Evolutionary conservation across 2,888 invertebrate genomes (phyloP).

Genomic region (Campoplex nolae): DNA sequence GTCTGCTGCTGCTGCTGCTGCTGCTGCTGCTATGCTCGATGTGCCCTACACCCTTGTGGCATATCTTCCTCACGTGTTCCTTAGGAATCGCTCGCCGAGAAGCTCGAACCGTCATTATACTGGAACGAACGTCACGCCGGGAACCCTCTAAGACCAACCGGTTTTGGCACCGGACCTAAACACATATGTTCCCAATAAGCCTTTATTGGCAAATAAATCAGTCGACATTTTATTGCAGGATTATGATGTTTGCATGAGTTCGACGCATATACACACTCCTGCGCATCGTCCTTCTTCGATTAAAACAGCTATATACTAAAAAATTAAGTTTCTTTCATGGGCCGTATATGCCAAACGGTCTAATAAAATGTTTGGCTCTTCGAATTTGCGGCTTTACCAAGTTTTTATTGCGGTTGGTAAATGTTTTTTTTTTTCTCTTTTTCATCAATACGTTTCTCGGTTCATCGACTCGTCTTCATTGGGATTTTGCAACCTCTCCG

Average conservation of each 20-base stretch:
- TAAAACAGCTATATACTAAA: not conserved
- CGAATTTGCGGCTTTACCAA: not conserved
- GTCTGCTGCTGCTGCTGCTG: conserved; percentile 18
- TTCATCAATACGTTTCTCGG: not conserved
- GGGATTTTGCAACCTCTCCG: not conserved
- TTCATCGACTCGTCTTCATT: not conserved
- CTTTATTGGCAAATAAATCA: conserved; percentile 82
- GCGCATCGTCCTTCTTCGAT: not conserved
- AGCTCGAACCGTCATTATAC: conserved; percentile 33
- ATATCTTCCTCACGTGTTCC: conserved; percentile 38
- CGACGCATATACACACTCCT: not conserved
- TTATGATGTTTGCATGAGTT: conserved; percentile 70
- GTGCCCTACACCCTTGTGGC: conserved; percentile 45
- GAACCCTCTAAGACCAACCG: conserved; percentile 73
- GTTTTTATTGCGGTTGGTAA: not conserved
- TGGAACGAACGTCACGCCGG: conserved; percentile 8
- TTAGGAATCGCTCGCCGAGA: not conserved
- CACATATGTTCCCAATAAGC: conserved; percentile 81
- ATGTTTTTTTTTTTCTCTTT: not conserved
- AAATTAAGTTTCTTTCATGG: conserved; percentile 1
- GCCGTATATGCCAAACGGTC: not conserved
- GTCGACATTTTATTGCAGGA: conserved; percentile 79
- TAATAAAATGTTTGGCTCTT: not conserved
- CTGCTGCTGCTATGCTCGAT: not conserved
- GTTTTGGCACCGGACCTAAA: conserved; percentile 80